These are phyloP conservation scores for Sylvietta virens DNA, from an alignment of 2,113 vertebrate species.

Conservation along the genomic window DNA sequence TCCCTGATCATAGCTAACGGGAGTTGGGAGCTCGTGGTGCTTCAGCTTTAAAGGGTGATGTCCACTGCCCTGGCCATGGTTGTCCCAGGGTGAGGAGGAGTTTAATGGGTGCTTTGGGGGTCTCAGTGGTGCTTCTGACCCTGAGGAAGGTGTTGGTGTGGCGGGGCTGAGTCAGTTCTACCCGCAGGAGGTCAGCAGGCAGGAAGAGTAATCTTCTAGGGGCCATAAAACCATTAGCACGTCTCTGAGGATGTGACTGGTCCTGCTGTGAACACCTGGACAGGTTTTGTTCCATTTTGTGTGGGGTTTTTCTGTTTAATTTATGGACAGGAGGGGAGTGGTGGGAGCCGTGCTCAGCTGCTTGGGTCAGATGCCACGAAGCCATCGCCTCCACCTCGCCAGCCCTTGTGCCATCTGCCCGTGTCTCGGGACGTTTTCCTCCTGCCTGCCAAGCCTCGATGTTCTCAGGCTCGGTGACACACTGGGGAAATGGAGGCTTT, in stretches of 20 bases:
- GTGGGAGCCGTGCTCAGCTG: not conserved
- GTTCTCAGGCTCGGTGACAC: not conserved
- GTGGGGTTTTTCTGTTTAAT: fast-evolving
- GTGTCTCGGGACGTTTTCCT: not conserved
- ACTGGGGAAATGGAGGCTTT: constrained; percentile 1
- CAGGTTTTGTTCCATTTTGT: not conserved
- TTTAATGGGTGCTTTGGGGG: not conserved
- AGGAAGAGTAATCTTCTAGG: not conserved
- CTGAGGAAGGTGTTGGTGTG: not conserved
- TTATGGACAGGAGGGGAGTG: not conserved
- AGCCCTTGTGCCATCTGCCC: not conserved
- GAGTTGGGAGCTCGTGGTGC: not conserved
- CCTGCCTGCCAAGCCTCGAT: not conserved
- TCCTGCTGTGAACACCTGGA: not conserved
- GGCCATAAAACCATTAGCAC: fast-evolving
- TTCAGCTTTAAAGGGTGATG: not conserved
- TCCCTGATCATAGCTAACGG: not conserved
- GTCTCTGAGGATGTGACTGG: fast-evolving
- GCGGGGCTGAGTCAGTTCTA: not conserved
- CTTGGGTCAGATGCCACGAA: fast-evolving
- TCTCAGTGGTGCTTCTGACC: not conserved
- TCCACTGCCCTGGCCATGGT: fast-evolving
- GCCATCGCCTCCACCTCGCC: not conserved
- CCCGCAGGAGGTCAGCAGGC: not conserved
- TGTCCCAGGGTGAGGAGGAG: not conserved